phyloP scores from a whole-genome alignment of 2,113 vertebrate genomes.

The Gadus macrocephalus region DNA sequence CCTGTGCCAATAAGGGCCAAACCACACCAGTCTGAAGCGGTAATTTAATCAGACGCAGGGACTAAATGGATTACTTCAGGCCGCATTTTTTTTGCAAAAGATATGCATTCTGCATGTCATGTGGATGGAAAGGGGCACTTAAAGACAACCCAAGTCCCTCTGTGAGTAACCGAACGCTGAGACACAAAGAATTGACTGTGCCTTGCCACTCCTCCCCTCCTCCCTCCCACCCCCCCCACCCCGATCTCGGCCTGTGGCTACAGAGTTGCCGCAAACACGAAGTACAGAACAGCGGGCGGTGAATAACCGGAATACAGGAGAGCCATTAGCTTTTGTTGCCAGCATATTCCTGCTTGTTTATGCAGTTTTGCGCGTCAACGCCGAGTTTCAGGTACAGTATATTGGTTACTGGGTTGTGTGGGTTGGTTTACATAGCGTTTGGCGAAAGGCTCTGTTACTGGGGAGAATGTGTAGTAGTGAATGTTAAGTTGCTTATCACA shows the following conservation, averaged over 20 bases:
- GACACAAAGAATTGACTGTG: slow-evolving; percentile 37
- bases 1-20: slow-evolving; percentile 41
- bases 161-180: slow-evolving; percentile 47
- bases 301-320: slow-evolving; percentile 35
- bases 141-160: slow-evolving; percentile 45
- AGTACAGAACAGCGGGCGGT: slow-evolving; percentile 30
- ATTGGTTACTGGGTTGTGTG: slow-evolving; percentile 32
- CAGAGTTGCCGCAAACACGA: slow-evolving; percentile 43
- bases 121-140: slow-evolving; percentile 53
- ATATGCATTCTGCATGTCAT: slow-evolving; percentile 42
- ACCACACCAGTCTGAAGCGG: slow-evolving; percentile 41
- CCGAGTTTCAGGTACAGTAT: slow-evolving; percentile 45
- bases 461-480: slow-evolving; percentile 35
- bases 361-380: slow-evolving; percentile 37
- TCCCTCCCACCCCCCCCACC: too few species aligned
- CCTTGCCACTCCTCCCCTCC: slow-evolving; percentile 26
- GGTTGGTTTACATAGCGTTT: slow-evolving; percentile 45
- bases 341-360: slow-evolving; percentile 20
- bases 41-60: slow-evolving; percentile 51
- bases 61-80: slow-evolving; percentile 52
- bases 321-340: slow-evolving; percentile 41
- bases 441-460: slow-evolving; percentile 40
- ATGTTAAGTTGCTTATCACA: slow-evolving; percentile 44
- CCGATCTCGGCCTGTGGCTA: slow-evolving; percentile 42
- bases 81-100: slow-evolving; percentile 45